A percentile compares a stretch with the other conserved stretches of the same genome.
These are phyloP conservation scores for Muntiacus muntjak DNA, from an alignment of 2,113 vertebrate species.

Conservation along the genomic window DNA sequence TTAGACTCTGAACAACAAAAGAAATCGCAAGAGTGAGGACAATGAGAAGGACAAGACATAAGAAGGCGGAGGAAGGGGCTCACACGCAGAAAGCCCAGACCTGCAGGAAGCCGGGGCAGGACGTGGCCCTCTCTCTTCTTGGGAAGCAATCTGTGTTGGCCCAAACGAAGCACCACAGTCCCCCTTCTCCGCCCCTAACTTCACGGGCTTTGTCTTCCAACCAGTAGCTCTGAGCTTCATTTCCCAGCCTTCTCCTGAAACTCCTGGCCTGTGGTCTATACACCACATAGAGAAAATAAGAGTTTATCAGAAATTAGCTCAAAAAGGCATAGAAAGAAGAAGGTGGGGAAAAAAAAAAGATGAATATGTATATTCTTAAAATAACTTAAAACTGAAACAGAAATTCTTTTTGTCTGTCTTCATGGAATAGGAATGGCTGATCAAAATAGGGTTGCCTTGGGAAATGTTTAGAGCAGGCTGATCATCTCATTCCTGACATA, in stretches of 20 bases:
- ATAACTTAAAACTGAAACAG: not conserved
- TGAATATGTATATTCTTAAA: no score
- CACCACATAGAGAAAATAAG: not conserved
- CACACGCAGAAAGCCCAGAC: not conserved
- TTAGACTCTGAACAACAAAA: not conserved
- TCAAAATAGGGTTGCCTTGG: not conserved
- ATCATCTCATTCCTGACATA: not conserved
- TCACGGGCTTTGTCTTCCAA: not conserved
- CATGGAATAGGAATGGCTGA: not conserved
- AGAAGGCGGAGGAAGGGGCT: not conserved
- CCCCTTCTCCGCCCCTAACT: accelerated
- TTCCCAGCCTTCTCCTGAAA: not conserved
- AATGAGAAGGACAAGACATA: not conserved
- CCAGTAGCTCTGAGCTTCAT: not conserved
- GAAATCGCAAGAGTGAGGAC: not conserved
- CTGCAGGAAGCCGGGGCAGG: not conserved
- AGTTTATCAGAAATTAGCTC: not conserved
- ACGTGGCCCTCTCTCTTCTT: not conserved
- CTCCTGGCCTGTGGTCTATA: not conserved
- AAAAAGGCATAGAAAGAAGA: not conserved
- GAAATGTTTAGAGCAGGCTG: not conserved
- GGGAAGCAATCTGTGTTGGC: not conserved
- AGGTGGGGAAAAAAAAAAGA: not conserved
- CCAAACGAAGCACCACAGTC: accelerated
- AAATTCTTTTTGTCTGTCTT: not conserved